Base-by-base conservation (phyloP, 2,888 invertebrate species). In the Lacanobia wlatinum region DNA sequence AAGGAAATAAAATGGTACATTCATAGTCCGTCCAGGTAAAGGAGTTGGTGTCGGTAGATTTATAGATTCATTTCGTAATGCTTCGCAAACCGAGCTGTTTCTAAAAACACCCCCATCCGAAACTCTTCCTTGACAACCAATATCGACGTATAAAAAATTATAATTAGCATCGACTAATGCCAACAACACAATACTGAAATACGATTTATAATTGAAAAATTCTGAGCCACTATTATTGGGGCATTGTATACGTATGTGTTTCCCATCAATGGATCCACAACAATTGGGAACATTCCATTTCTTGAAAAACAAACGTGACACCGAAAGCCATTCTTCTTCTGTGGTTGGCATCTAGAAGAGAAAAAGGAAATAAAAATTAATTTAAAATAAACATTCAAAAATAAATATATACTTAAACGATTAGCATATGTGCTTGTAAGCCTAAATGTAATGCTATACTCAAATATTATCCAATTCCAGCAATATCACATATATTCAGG, bases 1-100 rank as follows among this genome's bases (percentile, higher is more conserved):
- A n/a, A n/a, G n/a, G n/a, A 58, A 58, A 58, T 59, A 59, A 59
- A 59, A 59, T 40, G 59, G 59, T 59, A 59, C 59, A 59, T 40
- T 40, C 38, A 40, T 59, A 59, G 38, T 38, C 38, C 38, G n/a
- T 40, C 59, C 38, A 40, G 38, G 59, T 59, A 59, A 58, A 40
- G 59, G 59, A 21, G n/a, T 59, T 40, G 59, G 38, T 59, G 38
- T 40, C 21, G 59, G 59, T 21, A 59, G 59, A 59, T 40, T 59
- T 59, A 59, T 40, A 59, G 59, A 40, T 59, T 40, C 59, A 40
- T 59, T 40, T 59, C 38, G 59, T 40, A 59, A 59, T 59, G 58
- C 58, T 59, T 59, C 59, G 38, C 40, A 59, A 59, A 40, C 14
- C 38, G 38, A 58, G 58, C 38, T 58, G 7, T 58, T 58, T 38